Evolutionary conservation across 2,797 vertebrate genomes (phyloP), one percentile per base, ranked within the genome.

Genomic region (Paguma larvata): DNA sequence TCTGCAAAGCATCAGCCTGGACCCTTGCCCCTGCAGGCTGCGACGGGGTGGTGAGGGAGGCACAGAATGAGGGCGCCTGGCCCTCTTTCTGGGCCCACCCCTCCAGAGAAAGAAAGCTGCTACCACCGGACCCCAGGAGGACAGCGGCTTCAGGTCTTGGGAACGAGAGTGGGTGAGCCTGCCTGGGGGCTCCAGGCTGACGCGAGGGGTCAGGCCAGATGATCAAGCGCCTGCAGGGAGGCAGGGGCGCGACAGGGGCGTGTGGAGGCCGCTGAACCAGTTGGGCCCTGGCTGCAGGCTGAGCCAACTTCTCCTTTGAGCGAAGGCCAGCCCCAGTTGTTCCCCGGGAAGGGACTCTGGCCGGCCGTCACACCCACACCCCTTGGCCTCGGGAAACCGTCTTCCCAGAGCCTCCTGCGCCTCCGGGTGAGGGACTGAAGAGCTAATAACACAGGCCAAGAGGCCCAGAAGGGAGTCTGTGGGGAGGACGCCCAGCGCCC

Each of bases 1-100:
- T n/a, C 2, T 7, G 51, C 48, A 63, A 72, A 73, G 41, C 32
- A 67, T 1, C 85, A 14, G 38, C 2, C 12, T 2, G 18, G 72
- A 30, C 5, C 34, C 46, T 41, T 1, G 53, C 4, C 16, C n/a
- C 62, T 46, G 14, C 0, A 12, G 72, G 77, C 27, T 21, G n/a
- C 15, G 18, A 6, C 14, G 32, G 19, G 19, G 59, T 34, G 53
- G 25, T 27, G 51, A 56, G 13, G 34, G 9, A 9, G 41, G 3
- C 19, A 21, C 0, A 12, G 48, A 56, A 12, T 6, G 12, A 53
- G 0, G 19, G 34, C 30, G 51, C n/a, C 21, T 44, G 38, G 12
- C 19, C 16, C 8, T 1, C 12, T 46, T 32, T 56, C 46, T 25
- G 51, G 34, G 77, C 46, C 34, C 32, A 23, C 2, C 1, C 51